phyloP scores from a whole-genome alignment of 2,113 vertebrate species.

The Camarhynchus parvulus region DNA sequence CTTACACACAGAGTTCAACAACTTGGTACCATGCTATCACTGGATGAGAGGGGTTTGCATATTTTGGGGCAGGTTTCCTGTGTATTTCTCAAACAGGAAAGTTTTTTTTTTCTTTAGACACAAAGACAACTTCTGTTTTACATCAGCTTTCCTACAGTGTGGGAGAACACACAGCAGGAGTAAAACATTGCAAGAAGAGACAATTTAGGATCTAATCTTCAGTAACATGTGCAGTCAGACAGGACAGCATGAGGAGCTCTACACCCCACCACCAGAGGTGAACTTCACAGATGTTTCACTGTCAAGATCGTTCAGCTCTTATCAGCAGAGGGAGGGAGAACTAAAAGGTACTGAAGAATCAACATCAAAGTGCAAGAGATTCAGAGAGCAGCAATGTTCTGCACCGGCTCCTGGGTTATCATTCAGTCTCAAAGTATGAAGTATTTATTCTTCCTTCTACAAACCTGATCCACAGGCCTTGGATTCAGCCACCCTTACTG shows the following conservation, averaged over 20 bases:
- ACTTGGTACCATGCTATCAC: neutral
- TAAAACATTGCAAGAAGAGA: neutral
- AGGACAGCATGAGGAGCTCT: neutral
- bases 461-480: neutral
- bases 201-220: neutral
- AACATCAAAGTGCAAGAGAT: neutral
- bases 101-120: neutral
- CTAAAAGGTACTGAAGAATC: neutral
- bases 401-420: neutral
- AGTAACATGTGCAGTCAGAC: neutral
- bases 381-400: neutral
- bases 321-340: neutral
- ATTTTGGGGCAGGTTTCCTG: fast-evolving
- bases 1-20: neutral
- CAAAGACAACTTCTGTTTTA: neutral
- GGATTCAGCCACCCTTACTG: neutral
- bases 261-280: neutral
- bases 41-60: neutral
- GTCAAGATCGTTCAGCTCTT: neutral
- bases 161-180: neutral
- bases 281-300: neutral
- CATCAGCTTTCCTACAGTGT: neutral
- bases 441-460: neutral
- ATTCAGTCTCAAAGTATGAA: neutral
- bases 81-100: neutral